phyloP scores from a whole-genome alignment of 1,140 invertebrate species.

The Euborellia annulipes region DNA sequence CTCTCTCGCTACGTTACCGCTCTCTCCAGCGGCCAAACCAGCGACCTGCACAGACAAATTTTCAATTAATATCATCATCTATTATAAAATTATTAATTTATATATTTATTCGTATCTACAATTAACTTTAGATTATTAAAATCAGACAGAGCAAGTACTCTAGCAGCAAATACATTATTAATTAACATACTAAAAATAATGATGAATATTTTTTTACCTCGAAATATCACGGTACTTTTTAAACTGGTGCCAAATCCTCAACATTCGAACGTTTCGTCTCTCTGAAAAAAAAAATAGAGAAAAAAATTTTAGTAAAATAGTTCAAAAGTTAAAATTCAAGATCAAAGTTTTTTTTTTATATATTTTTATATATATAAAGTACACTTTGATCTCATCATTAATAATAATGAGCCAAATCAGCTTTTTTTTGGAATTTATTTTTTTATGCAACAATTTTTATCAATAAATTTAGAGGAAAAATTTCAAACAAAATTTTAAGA shows the following conservation, averaged over 20 bases:
- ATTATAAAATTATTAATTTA: not conserved
- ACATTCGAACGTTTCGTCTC: slow-evolving; percentile 28
- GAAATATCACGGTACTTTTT: slow-evolving; percentile 46
- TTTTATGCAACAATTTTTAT: not conserved
- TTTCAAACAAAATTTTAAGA: too few relatives aligned
- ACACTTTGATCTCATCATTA: slow-evolving; percentile 22
- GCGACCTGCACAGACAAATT: not conserved
- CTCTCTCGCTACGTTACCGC: not conserved
- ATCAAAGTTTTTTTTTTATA: slow-evolving; percentile 19
- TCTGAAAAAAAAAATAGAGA: slow-evolving; percentile 28
- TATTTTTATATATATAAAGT: slow-evolving; percentile 19
- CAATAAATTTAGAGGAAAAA: slow-evolving; percentile 2
- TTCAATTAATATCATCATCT: not conserved
- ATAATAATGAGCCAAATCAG: slow-evolving; percentile 17
- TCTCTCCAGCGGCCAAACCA: slow-evolving; percentile 4
- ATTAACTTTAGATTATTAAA: too few relatives aligned
- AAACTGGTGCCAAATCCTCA: slow-evolving; percentile 45
- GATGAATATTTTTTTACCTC: slow-evolving; percentile 29
- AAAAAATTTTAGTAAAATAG: slow-evolving; percentile 9
- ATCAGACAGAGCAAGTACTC: too few relatives aligned
- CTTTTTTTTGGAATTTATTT: slow-evolving; percentile 20
- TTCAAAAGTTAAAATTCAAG: slow-evolving; percentile 11
- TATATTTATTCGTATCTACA: too few relatives aligned
- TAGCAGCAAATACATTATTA: too few relatives aligned
- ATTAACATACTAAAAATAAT: too few relatives aligned